Evolutionary conservation across 2,113 vertebrate species (phyloP).

Genomic region (Melanerpes formicivorus): DNA sequence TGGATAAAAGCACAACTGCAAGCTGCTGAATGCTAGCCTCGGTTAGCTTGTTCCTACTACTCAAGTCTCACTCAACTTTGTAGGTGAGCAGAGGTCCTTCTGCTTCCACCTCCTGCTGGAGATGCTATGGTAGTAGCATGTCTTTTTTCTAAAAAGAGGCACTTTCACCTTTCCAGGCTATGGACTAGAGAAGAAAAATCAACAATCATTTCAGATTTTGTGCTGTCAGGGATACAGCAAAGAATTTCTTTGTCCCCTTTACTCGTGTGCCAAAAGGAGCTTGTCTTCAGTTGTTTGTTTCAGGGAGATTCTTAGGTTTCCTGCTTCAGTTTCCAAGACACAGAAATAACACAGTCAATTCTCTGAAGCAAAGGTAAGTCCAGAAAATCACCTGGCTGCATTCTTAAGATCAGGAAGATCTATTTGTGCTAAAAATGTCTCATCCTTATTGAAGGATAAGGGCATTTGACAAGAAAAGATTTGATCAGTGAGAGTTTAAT

Average conservation of each 20-base stretch:
- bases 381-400: neutral
- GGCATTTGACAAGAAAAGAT: neutral
- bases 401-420: neutral
- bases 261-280: neutral
- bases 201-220: neutral
- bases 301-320: neutral
- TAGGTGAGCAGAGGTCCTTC: neutral
- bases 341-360: neutral
- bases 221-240: neutral
- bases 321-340: neutral
- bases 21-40: neutral
- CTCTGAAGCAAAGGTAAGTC: neutral
- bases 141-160: neutral
- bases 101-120: neutral
- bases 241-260: neutral
- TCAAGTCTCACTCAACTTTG: neutral
- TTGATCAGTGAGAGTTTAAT: neutral
- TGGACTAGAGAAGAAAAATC: neutral
- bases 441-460: neutral
- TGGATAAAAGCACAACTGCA: conserved; percentile 27
- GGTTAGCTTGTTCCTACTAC: neutral
- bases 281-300: neutral
- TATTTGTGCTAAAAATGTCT: neutral
- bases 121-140: neutral
- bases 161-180: neutral